phyloP scores from a whole-genome alignment of 2,888 invertebrate genomes.

The Entomobrya multifasciata region DNA sequence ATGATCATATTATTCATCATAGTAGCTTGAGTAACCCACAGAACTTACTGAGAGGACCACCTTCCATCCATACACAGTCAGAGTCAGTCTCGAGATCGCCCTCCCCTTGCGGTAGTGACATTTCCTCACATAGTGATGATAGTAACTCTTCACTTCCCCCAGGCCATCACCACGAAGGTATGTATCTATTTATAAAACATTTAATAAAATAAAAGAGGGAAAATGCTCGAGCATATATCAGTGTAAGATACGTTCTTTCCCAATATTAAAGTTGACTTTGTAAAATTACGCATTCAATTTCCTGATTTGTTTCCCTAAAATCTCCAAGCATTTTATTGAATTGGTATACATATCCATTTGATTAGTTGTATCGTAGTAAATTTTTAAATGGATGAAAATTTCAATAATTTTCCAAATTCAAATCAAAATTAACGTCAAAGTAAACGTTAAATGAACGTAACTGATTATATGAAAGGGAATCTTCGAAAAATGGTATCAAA shows the following conservation, averaged over 20 bases:
- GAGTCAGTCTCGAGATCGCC: conserved; percentile 77
- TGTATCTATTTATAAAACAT: no score
- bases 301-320: no score
- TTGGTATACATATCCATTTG: no score
- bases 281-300: no score
- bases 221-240: no score
- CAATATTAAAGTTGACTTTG: no score
- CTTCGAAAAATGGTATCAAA: conserved; percentile 32
- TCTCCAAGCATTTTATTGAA: no score
- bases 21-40: conserved; percentile 22
- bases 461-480: conserved; percentile 34
- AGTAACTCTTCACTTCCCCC: conserved; percentile 58
- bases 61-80: conserved; percentile 65
- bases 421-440: background rate
- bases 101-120: conserved; percentile 75
- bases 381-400: no score
- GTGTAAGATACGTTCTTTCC: no score
- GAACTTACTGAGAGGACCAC: conserved; percentile 87
- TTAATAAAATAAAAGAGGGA: no score
- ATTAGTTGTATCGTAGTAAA: no score
- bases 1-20: conserved; percentile 41
- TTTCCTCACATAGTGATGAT: conserved; percentile 71
- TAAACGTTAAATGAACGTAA: conserved; percentile 18
- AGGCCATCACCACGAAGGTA: conserved; percentile 57
- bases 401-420: background rate